Evolutionary conservation across 2,888 invertebrate genomes (phyloP).

Genomic region (Agonopterix subpropinquella): DNA sequence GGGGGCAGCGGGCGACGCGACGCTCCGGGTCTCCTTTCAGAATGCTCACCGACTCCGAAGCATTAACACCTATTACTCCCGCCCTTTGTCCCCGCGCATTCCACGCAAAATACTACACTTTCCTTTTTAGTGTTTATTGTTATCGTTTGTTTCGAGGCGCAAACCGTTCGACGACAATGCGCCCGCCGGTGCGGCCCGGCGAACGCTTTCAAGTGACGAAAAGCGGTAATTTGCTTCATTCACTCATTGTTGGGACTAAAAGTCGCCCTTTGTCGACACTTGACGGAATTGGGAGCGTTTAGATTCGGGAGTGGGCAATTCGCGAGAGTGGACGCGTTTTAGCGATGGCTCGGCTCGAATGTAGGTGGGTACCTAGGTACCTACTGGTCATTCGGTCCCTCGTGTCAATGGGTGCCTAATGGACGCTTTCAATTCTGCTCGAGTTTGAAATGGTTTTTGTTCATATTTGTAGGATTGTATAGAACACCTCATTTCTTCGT

Average conservation of each 20-base stretch:
- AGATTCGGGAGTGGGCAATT: slow-evolving; percentile 67
- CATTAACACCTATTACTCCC: slow-evolving; percentile 69
- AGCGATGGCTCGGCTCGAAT: slow-evolving; percentile 21
- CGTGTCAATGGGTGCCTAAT: slow-evolving; percentile 48
- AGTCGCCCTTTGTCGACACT: slow-evolving; percentile 71
- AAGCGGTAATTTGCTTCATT: slow-evolving; percentile 72
- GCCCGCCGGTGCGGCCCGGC: slow-evolving; percentile 58
- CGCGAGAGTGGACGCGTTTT: slow-evolving; percentile 60
- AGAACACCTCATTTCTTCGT: no score
- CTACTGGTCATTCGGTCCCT: slow-evolving; percentile 26
- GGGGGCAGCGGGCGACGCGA: slow-evolving; percentile 20
- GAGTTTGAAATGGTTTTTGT: slow-evolving; percentile 33
- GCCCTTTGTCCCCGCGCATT: slow-evolving; percentile 53
- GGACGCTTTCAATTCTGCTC: slow-evolving; percentile 30
- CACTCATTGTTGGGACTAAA: slow-evolving; percentile 69
- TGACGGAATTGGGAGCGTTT: slow-evolving; percentile 71
- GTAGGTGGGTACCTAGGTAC: slow-evolving; percentile 7
- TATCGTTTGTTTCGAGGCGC: slow-evolving; percentile 70
- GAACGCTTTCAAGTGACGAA: slow-evolving; percentile 68
- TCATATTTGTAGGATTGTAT: slow-evolving; percentile 7
- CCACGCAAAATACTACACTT: slow-evolving; percentile 69
- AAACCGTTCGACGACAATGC: slow-evolving; percentile 65
- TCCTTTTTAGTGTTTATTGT: slow-evolving; percentile 74
- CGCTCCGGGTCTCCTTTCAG: slow-evolving; percentile 39
- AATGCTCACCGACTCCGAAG: slow-evolving; percentile 54